Conservation (phyloP, 2,888 invertebrate genomes). For the Fabriciana adippe region DNA sequence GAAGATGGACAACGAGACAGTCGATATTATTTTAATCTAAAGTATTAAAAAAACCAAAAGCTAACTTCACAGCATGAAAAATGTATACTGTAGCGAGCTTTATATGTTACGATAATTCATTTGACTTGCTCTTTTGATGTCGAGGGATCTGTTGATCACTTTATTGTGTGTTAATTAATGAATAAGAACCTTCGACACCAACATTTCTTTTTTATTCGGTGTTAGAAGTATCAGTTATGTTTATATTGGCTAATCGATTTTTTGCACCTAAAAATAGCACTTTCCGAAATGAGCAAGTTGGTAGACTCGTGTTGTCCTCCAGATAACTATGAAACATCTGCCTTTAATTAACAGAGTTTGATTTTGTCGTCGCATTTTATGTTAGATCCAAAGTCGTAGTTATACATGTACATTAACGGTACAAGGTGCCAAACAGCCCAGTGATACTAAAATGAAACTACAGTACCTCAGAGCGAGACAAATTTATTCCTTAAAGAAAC, state of each 20-base stretch:
- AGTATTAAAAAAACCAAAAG: constrained; percentile 55
- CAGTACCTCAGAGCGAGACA: no score
- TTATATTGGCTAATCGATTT: constrained; percentile 33
- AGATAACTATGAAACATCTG: constrained; percentile 26
- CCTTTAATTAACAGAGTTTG: constrained; percentile 20
- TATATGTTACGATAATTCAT: constrained; percentile 72
- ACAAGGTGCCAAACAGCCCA: no score
- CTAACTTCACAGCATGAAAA: constrained; percentile 45
- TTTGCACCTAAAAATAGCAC: constrained; percentile 29
- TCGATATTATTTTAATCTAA: neutral
- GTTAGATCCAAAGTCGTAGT: constrained; percentile 4
- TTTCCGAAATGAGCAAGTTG: constrained; percentile 35
- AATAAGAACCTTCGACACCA: constrained; percentile 67
- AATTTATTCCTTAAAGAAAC: no score
- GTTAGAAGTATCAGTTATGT: constrained; percentile 19
- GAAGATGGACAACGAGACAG: neutral
- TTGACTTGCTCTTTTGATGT: constrained; percentile 78
- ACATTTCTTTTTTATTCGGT: constrained; percentile 26
- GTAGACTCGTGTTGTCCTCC: constrained; percentile 39
- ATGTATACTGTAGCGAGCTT: constrained; percentile 45
- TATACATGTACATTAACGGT: no score
- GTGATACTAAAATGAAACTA: no score
- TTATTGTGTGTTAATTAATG: constrained; percentile 52
- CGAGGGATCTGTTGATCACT: constrained; percentile 57
- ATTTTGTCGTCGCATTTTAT: constrained; percentile 30